Base-by-base conservation (phyloP, 2,888 invertebrate genomes). In the Drosophila robusta region DNA sequence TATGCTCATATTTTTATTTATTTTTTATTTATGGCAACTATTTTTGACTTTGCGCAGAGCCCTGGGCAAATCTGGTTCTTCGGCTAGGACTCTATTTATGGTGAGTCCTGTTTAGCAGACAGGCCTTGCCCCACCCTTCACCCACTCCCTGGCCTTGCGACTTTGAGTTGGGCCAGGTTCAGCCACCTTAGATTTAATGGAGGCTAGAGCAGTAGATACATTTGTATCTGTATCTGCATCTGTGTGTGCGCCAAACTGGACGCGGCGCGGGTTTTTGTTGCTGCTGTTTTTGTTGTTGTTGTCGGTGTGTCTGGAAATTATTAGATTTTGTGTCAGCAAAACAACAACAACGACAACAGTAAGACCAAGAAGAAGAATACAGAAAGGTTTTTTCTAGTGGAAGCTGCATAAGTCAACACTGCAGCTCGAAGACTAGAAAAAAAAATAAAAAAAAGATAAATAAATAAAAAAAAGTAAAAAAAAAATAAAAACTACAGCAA, bases 321-420 rank as follows among this genome's bases (percentile, higher is more conserved):
- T 79, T 79, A 79, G 81, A 80, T 78, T 80, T 72, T 78, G 58
- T 67, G 73, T 76, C 78, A 73, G 76, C 78, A 67, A 54, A 67
- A 44, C 62, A 77, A 60, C 67, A 54, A 56, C 66, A 75, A 49
- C 60, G 50, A 42, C 60, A 64, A 55, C 42, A 65, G 52, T 50
- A 66, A 42, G 60, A 72, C n/a, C n/a, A n/a, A 51, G 55, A 57
- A 52, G 61, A 77, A 51, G 55, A 54, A 52, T 68, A 41, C 34
- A 29, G 26, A 51, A 56, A 46, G 51, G 32, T 51, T 65, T 56
- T 51, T 65, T 56, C 32, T 16, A 50, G 61, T 70, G 64, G 85
- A 75, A 64, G 77, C 86, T 79, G 70, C 82, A 81, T 75, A 82
- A 81, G 80, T 81, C 86, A 79, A 81, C 66, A 65, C 73, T 54